Evolutionary conservation across 2,888 invertebrate genomes (phyloP).

Genomic region (Gymnocheta viridis): DNA sequence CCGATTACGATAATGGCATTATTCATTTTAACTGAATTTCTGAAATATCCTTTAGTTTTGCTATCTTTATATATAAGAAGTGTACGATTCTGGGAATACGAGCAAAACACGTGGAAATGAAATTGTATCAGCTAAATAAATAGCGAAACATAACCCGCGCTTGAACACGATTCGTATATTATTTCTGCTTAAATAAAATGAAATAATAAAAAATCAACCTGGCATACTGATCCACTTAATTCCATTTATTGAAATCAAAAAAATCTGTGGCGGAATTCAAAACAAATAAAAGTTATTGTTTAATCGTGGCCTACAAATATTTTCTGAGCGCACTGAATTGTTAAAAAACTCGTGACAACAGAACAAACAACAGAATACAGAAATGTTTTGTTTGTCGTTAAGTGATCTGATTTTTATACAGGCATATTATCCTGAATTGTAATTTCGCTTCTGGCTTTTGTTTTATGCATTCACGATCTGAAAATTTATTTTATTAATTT

Average conservation of each 20-base stretch:
- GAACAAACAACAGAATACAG: neutral
- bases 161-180: neutral
- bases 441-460: neutral
- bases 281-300: neutral
- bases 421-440: neutral
- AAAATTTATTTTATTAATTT: too few species aligned
- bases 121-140: slow-evolving; percentile 28
- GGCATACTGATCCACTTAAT: neutral
- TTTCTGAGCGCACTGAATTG: too few species aligned
- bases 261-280: neutral
- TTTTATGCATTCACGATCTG: neutral
- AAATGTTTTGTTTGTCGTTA: neutral
- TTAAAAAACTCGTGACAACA: neutral
- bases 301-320: neutral
- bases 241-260: neutral
- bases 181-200: too few species aligned
- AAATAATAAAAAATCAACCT: neutral
- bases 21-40: slow-evolving; percentile 10
- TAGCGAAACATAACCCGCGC: neutral
- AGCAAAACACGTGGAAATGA: neutral
- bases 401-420: neutral
- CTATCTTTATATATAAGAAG: neutral
- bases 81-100: neutral
- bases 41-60: neutral
- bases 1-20: slow-evolving; percentile 1